Percentiles rank a stretch among this genome's conserved stretches.
Conservation (phyloP, 2,888 invertebrate species). For the Macrosiphum euphorbiae region DNA sequence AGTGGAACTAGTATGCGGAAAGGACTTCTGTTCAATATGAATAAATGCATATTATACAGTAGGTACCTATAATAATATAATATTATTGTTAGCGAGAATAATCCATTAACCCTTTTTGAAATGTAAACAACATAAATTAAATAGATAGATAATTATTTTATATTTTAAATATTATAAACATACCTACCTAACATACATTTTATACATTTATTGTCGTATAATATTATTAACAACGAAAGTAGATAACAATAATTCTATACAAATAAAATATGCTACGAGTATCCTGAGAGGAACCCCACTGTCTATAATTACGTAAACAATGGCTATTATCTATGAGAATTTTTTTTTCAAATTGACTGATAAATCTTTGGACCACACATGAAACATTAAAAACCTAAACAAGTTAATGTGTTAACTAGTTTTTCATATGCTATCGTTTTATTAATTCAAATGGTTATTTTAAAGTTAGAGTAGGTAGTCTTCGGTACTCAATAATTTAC, state of each 20-base stretch:
- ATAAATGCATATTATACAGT: not conserved
- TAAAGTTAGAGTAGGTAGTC: not conserved
- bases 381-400: slow-evolving; percentile 6
- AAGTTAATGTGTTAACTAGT: not conserved
- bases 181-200: not conserved
- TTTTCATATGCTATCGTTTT: not conserved
- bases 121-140: not conserved
- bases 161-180: not conserved
- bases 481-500: not conserved
- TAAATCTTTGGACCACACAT: not conserved
- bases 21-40: not conserved
- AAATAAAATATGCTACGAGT: not conserved
- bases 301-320: not conserved
- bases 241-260: not conserved
- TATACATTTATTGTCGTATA: not conserved
- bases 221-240: not conserved
- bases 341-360: not conserved
- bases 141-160: not conserved
- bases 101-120: not conserved
- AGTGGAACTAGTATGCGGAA: not conserved
- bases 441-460: slow-evolving; percentile 37
- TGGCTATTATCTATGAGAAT: not conserved
- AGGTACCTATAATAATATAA: not conserved
- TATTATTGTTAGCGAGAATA: not conserved
- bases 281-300: not conserved